Percentiles rank a stretch among this genome's conserved stretches.
phyloP scores from a whole-genome alignment of 2,797 vertebrate genomes.

The Tapera naevia region DNA sequence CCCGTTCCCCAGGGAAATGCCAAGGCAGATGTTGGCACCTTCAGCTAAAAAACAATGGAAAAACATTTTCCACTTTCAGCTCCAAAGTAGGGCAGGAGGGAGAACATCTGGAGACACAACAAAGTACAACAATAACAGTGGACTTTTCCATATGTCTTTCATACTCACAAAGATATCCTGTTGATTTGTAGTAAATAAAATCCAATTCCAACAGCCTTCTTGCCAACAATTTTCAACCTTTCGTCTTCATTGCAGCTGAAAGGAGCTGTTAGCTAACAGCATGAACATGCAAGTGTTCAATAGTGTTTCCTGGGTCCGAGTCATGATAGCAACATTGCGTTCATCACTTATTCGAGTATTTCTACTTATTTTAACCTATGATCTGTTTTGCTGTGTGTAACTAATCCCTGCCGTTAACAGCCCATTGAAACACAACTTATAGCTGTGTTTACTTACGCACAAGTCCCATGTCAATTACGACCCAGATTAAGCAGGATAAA shows the following conservation, averaged over 20 bases:
- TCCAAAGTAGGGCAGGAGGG: not conserved
- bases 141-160: constrained; percentile 8
- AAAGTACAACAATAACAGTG: not conserved
- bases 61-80: not conserved
- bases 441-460: not conserved
- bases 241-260: not conserved
- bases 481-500: constrained; percentile 47
- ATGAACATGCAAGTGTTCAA: not conserved
- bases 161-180: constrained; percentile 14
- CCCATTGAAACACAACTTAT: not conserved
- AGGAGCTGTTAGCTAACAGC: constrained; percentile 10
- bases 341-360: not conserved
- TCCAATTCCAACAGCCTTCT: constrained; percentile 35
- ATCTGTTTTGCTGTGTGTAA: not conserved
- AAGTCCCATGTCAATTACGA: constrained; percentile 31
- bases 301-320: not conserved
- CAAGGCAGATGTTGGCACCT: constrained; percentile 53
- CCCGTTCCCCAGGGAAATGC: not conserved
- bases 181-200: constrained; percentile 55
- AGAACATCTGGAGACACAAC: constrained; percentile 39
- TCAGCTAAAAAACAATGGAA: not conserved
- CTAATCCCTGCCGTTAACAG: not conserved
- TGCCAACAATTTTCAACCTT: not conserved
- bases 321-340: not conserved
- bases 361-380: not conserved